Conservation (phyloP, 2,797 vertebrate genomes). For the Cetoscarus ocellatus region DNA sequence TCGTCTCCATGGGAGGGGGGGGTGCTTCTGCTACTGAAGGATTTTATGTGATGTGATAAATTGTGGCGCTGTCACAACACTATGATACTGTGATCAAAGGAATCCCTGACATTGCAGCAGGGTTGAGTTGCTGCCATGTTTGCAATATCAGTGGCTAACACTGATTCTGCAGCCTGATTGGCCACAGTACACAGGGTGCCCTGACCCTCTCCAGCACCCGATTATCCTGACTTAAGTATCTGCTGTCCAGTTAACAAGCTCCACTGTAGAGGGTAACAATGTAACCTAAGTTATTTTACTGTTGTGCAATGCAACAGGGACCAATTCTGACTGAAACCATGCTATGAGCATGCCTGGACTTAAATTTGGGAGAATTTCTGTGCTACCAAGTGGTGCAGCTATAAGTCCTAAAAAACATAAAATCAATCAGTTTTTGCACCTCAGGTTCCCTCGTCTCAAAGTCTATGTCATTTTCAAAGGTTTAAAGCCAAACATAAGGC, state of each 20-base stretch:
- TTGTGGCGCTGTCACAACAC: constrained; percentile 74
- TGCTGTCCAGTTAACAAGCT: constrained; percentile 68
- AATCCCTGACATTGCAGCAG: constrained; percentile 74
- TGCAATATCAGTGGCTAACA: constrained; percentile 67
- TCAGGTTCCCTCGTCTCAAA: no score
- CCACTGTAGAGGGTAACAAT: constrained; percentile 63
- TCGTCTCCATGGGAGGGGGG: constrained; percentile 46
- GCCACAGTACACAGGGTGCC: constrained; percentile 53
- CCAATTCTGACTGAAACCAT: constrained; percentile 84
- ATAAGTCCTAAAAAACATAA: no score
- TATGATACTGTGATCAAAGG: constrained; percentile 83
- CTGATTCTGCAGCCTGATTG: constrained; percentile 68
- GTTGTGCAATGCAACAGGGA: constrained; percentile 81
- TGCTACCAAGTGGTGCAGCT: constrained; percentile 24
- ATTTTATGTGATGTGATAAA: constrained; percentile 81
- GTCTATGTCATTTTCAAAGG: no score
- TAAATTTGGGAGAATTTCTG: constrained; percentile 59
- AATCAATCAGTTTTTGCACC: no score
- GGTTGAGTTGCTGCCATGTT: constrained; percentile 67
- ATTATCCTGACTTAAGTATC: constrained; percentile 65
- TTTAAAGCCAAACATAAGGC: no score
- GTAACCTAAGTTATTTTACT: constrained; percentile 72
- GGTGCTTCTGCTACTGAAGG: constrained; percentile 74
- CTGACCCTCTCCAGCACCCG: constrained; percentile 48
- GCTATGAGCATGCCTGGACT: constrained; percentile 72